These are phyloP conservation scores for Caenorhabditis parvicauda DNA, from an alignment of 2,888 invertebrate species.

Conservation along the genomic window DNA sequence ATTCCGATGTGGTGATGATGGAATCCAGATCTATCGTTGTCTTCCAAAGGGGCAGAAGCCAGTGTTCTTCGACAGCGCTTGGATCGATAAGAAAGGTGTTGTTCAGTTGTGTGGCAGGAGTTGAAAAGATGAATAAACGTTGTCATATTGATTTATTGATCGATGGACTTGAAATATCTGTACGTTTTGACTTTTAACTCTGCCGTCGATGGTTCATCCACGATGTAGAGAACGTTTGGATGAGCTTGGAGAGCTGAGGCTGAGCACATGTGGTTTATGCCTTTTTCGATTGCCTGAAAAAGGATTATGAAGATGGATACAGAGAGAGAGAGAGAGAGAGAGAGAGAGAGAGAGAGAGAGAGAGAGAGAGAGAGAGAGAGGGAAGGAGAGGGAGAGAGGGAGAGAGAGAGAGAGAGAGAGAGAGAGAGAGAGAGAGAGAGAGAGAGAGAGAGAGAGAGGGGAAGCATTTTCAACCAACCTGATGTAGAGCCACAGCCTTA, in stretches of 20 bases:
- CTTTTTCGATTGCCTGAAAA: slow-evolving; percentile 88
- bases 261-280: slow-evolving; percentile 99
- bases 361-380: background rate
- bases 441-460: too few relatives aligned
- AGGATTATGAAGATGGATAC: background rate
- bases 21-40: slow-evolving; percentile 45
- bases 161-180: slow-evolving; percentile 96
- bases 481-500: slow-evolving; percentile 92
- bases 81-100: slow-evolving; percentile 25
- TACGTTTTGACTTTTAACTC: slow-evolving; percentile 87
- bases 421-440: too few relatives aligned
- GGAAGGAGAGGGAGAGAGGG: too few relatives aligned
- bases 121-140: too few relatives aligned
- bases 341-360: background rate
- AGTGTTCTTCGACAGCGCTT: slow-evolving; percentile 27
- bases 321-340: too few relatives aligned
- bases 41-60: slow-evolving; percentile 13
- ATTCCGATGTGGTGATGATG: slow-evolving; percentile 50
- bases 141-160: too few relatives aligned
- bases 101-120: slow-evolving; percentile 24
- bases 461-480: too few relatives aligned
- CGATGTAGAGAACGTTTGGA: slow-evolving; percentile 84
- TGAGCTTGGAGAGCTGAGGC: slow-evolving; percentile 93
- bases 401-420: too few relatives aligned
- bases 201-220: slow-evolving; percentile 94